phyloP scores from a whole-genome alignment of 1,140 invertebrate genomes.

The Glomeris maerens region DNA sequence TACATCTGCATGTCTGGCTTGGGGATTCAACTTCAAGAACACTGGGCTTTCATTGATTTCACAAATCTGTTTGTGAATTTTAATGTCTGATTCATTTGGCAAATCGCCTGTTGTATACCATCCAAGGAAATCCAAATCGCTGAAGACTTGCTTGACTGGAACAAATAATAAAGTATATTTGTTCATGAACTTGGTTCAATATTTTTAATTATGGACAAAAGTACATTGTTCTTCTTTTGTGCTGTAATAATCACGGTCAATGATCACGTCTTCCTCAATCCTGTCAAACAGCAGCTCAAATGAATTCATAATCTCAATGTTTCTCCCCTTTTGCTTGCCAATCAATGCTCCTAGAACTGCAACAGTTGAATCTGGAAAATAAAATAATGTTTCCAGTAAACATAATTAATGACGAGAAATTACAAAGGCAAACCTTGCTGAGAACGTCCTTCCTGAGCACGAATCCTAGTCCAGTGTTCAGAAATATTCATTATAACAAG shows the following conservation, averaged over 20 bases:
- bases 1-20: slow-evolving; percentile 70
- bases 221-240: slow-evolving; percentile 92
- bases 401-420: not conserved
- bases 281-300: slow-evolving; percentile 79
- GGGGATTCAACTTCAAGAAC: slow-evolving; percentile 81
- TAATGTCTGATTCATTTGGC: slow-evolving; percentile 71
- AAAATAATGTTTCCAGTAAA: not conserved
- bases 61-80: slow-evolving; percentile 87
- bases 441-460: slow-evolving; percentile 76
- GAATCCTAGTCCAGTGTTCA: slow-evolving; percentile 90
- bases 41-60: slow-evolving; percentile 93
- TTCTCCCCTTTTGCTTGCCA: slow-evolving; percentile 90
- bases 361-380: slow-evolving; percentile 24
- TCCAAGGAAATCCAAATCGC: slow-evolving; percentile 92
- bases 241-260: slow-evolving; percentile 89
- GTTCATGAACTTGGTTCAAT: too few species aligned
- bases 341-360: slow-evolving; percentile 88
- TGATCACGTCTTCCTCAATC: slow-evolving; percentile 65
- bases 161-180: slow-evolving; percentile 13
- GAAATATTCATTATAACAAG: slow-evolving; percentile 98
- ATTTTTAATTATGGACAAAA: too few species aligned
- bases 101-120: slow-evolving; percentile 95
- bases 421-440: slow-evolving; percentile 45
- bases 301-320: slow-evolving; percentile 97
- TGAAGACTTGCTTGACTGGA: slow-evolving; percentile 68